phyloP scores from a whole-genome alignment of 2,797 vertebrate species.

The Melopsittacus undulatus region DNA sequence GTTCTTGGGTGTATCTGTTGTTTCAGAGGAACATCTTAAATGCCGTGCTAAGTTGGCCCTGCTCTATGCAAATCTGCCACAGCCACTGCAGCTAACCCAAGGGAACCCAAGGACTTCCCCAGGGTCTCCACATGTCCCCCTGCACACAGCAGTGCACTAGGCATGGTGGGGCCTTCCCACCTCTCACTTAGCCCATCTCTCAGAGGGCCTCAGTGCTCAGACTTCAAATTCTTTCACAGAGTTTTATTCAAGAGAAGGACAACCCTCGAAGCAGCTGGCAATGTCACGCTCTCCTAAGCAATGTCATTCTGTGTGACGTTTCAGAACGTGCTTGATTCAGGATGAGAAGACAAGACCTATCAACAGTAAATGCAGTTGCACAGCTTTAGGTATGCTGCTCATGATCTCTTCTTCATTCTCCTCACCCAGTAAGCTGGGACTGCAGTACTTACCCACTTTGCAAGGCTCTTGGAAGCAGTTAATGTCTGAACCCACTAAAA shows the following conservation, averaged over 20 bases:
- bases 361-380: rapidly evolving
- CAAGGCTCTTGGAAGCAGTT: neutral
- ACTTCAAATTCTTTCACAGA: neutral
- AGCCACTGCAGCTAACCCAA: neutral
- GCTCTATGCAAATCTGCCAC: rapidly evolving
- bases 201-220: neutral
- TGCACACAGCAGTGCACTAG: neutral
- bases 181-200: neutral
- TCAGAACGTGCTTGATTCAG: neutral
- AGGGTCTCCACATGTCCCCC: neutral
- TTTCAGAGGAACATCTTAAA: neutral
- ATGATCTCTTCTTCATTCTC: neutral
- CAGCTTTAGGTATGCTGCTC: neutral
- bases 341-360: neutral
- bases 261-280: neutral
- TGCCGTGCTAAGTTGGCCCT: neutral
- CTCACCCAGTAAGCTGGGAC: neutral
- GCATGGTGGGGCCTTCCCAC: neutral
- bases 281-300: neutral
- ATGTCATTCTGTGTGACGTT: neutral
- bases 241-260: neutral
- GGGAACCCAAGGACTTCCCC: neutral
- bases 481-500: neutral
- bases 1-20: neutral
- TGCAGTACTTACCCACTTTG: neutral